A percentile compares a stretch with the other conserved stretches of the same genome.
These are phyloP conservation scores for Sandelia bainsii DNA, from an alignment of 2,797 vertebrate genomes.

Conservation along the genomic window DNA sequence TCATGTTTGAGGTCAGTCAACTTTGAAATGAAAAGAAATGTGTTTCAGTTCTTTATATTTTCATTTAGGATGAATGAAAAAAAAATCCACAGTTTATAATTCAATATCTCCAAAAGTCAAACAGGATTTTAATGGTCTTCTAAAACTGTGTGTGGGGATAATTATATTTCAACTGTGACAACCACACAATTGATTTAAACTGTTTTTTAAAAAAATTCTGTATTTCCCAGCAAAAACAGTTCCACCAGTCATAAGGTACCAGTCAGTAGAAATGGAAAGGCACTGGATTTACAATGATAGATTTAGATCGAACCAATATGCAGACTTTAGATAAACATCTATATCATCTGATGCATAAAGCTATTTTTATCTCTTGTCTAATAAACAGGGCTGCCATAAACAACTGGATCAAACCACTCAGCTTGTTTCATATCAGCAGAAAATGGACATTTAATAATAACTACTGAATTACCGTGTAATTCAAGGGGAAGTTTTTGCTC, in stretches of 20 bases:
- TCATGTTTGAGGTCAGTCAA: conserved; percentile 4
- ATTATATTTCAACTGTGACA: background rate
- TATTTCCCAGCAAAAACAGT: background rate
- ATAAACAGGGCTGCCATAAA: too few relatives aligned
- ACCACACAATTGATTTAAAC: background rate
- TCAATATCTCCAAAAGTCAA: background rate
- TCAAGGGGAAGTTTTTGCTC: too few relatives aligned
- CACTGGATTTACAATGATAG: too few relatives aligned
- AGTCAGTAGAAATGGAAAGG: too few relatives aligned
- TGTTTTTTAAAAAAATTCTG: background rate
- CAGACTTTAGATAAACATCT: too few relatives aligned
- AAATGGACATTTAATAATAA: too few relatives aligned
- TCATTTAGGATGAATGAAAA: background rate
- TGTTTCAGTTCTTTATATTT: conserved; percentile 7
- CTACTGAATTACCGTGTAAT: too few relatives aligned
- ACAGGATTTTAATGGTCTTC: background rate
- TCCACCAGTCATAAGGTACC: background rate
- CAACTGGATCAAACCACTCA: too few relatives aligned
- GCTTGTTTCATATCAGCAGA: too few relatives aligned
- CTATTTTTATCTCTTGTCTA: too few relatives aligned
- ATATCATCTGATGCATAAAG: too few relatives aligned
- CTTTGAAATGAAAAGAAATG: conserved; percentile 12
- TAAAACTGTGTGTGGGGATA: background rate
- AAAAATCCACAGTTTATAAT: background rate
- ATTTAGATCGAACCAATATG: background rate